Evolutionary conservation across 2,797 vertebrate genomes (phyloP).

Genomic region (Ptychobarbus kaznakovi): DNA sequence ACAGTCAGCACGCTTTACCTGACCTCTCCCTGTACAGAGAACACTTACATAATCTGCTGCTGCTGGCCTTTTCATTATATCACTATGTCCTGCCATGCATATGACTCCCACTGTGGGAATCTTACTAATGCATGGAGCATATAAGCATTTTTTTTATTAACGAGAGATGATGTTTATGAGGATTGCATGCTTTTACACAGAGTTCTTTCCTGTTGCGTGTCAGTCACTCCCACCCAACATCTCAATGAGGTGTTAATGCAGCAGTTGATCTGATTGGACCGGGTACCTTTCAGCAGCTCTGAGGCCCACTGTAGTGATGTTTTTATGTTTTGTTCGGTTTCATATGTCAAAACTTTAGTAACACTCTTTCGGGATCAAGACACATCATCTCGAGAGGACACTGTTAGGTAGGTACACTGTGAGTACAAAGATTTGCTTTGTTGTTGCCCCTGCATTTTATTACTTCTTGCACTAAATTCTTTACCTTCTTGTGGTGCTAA

Average conservation of each 20-base stretch:
- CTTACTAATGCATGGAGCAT: conserved; percentile 2
- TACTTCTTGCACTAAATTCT: not conserved
- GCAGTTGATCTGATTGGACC: conserved; percentile 45
- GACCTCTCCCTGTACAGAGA: conserved; percentile 28
- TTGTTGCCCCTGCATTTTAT: conserved; percentile 5
- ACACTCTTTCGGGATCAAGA: conserved; percentile 7
- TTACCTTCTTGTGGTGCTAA: conserved; percentile 22
- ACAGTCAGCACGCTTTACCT: not conserved
- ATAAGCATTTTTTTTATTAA: not conserved
- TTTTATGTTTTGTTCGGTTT: conserved; percentile 58
- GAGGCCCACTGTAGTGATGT: conserved; percentile 43
- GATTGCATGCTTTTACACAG: conserved; percentile 30
- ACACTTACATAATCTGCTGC: conserved; percentile 24
- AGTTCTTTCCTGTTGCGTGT: conserved; percentile 30
- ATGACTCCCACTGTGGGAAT: conserved; percentile 33
- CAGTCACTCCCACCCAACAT: conserved; percentile 24
- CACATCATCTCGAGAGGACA: not conserved
- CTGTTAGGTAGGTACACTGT: not conserved
- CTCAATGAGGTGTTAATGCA: conserved; percentile 60
- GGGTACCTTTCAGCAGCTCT: conserved; percentile 1
- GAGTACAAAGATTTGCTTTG: conserved; percentile 21
- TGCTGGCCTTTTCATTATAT: conserved; percentile 15
- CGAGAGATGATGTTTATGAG: conserved; percentile 27
- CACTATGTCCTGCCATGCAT: conserved; percentile 7
- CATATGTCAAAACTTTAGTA: conserved; percentile 35